Percentiles rank a stretch among this genome's conserved stretches.
Conservation (phyloP, 2,888 invertebrate genomes). For the Lacanobia wlatinum region DNA sequence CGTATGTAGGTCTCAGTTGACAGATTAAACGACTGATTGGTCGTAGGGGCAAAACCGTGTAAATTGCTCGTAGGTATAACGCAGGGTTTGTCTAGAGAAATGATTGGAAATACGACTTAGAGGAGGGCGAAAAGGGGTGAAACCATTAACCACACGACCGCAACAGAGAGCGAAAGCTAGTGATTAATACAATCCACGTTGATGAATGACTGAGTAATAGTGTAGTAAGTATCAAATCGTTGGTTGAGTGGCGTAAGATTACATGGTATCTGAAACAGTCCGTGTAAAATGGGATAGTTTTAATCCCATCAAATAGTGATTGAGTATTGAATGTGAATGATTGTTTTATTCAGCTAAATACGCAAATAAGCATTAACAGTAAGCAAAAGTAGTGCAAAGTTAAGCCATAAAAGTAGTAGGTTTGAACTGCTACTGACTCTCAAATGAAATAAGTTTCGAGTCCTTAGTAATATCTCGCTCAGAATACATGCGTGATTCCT, state of each 20-base stretch:
- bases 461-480: neutral
- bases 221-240: neutral
- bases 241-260: neutral
- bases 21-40: conserved; percentile 30
- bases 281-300: neutral
- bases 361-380: too few species aligned
- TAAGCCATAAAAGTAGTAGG: too few species aligned
- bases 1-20: conserved; percentile 16
- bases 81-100: neutral
- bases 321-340: neutral
- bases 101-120: conserved; percentile 20
- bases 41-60: neutral
- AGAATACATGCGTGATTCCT: neutral
- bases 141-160: conserved; percentile 11
- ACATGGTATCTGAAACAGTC: neutral
- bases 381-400: too few species aligned
- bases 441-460: neutral
- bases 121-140: conserved; percentile 10
- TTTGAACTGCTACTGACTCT: neutral
- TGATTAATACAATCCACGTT: conserved; percentile 30
- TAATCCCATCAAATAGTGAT: neutral
- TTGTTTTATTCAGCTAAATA: neutral
- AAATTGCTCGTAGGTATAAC: neutral
- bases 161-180: conserved; percentile 19
- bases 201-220: conserved; percentile 25